Conservation (phyloP, 2,113 vertebrate species). For the Xerus inauris region DNA sequence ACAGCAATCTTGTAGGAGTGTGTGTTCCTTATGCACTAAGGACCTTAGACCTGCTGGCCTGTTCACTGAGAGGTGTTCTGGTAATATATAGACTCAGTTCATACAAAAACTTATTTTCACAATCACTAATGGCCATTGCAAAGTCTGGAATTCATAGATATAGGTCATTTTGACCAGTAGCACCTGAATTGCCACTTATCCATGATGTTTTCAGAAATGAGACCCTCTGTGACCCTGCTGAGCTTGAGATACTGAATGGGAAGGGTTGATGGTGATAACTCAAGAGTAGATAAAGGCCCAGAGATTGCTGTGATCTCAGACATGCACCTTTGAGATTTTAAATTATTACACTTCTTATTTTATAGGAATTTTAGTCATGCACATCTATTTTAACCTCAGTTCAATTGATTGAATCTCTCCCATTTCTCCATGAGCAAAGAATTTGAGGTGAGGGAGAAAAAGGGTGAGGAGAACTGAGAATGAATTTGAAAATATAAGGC, state of each 20-base stretch:
- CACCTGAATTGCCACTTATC: neutral
- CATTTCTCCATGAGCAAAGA: neutral
- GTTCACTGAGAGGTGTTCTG: neutral
- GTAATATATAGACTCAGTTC: neutral
- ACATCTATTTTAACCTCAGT: neutral
- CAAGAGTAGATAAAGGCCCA: neutral
- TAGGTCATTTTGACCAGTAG: neutral
- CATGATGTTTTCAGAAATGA: neutral
- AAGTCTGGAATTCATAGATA: neutral
- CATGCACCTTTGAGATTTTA: neutral
- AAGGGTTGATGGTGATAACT: neutral
- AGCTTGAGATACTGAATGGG: neutral
- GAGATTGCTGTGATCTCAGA: neutral
- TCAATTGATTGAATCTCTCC: neutral
- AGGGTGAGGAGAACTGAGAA: neutral
- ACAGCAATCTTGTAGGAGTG: too few relatives aligned
- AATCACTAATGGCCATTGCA: neutral
- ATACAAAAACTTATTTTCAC: too few relatives aligned
- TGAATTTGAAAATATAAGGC: neutral
- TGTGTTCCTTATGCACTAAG: neutral
- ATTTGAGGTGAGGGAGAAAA: neutral
- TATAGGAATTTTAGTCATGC: neutral
- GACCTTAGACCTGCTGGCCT: neutral
- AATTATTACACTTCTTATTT: neutral
- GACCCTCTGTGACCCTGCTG: neutral